These are phyloP conservation scores for Archegozetes longisetosus DNA, from an alignment of 1,140 invertebrate species.

Conservation along the genomic window DNA sequence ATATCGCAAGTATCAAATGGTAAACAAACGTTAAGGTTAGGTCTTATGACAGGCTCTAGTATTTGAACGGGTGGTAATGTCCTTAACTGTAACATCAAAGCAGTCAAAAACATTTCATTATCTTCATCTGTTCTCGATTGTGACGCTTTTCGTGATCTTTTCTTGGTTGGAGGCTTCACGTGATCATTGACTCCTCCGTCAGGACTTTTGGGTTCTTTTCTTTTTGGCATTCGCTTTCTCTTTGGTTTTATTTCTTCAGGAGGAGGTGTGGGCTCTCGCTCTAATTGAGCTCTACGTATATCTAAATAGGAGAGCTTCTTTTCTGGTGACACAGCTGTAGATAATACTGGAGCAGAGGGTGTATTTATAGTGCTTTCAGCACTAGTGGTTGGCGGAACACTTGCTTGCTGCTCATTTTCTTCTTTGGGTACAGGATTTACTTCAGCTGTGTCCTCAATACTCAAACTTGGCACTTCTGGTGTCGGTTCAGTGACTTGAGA, in stretches of 20 bases:
- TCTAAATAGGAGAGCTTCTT: conserved; percentile 18
- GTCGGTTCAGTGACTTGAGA: background rate
- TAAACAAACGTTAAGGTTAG: conserved; percentile 60
- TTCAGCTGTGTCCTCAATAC: background rate
- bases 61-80: conserved; percentile 66
- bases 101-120: conserved; percentile 75
- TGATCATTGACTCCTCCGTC: conserved; percentile 9
- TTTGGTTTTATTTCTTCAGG: conserved; percentile 22
- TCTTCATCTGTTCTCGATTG: conserved; percentile 41
- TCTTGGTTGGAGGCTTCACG: conserved; percentile 32
- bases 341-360: background rate
- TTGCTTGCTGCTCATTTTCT: background rate
- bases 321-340: background rate
- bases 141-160: conserved; percentile 56
- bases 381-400: background rate
- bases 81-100: conserved; percentile 62
- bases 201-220: conserved; percentile 21
- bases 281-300: conserved; percentile 22
- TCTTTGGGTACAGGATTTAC: background rate
- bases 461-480: background rate
- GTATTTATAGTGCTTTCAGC: background rate
- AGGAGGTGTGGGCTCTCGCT: conserved; percentile 24
- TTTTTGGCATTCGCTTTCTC: conserved; percentile 22
- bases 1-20: conserved; percentile 63
- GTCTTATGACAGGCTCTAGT: conserved; percentile 64